phyloP scores from a whole-genome alignment of 2,797 vertebrate genomes.

The Chiroxiphia lanceolata region DNA sequence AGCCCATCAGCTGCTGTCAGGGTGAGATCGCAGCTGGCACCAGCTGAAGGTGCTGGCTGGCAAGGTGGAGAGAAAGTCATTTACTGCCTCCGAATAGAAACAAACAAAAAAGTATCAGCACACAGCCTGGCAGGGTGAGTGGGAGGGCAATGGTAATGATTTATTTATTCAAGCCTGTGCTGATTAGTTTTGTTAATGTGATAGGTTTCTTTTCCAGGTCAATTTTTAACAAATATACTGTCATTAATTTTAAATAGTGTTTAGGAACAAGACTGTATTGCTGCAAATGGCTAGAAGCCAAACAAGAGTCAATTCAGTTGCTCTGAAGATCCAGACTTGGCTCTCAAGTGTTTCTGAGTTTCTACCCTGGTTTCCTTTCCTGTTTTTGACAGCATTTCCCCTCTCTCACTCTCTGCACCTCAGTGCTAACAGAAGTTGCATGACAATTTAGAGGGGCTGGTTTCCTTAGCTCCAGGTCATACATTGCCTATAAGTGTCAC shows the following conservation, averaged over 20 bases:
- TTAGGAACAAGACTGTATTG: background rate
- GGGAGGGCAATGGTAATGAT: background rate
- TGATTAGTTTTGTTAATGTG: background rate
- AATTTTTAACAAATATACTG: background rate
- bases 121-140: background rate
- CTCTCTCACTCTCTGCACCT: background rate
- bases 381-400: background rate
- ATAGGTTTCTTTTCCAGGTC: background rate
- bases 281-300: background rate
- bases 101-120: fast-evolving
- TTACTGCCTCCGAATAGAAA: background rate
- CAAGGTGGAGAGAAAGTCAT: background rate
- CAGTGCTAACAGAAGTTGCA: background rate
- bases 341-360: background rate
- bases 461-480: background rate
- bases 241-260: background rate
- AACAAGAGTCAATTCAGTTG: background rate
- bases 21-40: background rate
- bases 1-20: background rate
- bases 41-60: background rate
- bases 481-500: background rate
- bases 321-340: background rate
- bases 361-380: background rate
- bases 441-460: background rate
- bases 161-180: background rate